Percentiles rank a stretch among this genome's conserved stretches.
These are phyloP conservation scores for Hylaeus anthracinus DNA, from an alignment of 1,140 invertebrate genomes.

Conservation along the genomic window DNA sequence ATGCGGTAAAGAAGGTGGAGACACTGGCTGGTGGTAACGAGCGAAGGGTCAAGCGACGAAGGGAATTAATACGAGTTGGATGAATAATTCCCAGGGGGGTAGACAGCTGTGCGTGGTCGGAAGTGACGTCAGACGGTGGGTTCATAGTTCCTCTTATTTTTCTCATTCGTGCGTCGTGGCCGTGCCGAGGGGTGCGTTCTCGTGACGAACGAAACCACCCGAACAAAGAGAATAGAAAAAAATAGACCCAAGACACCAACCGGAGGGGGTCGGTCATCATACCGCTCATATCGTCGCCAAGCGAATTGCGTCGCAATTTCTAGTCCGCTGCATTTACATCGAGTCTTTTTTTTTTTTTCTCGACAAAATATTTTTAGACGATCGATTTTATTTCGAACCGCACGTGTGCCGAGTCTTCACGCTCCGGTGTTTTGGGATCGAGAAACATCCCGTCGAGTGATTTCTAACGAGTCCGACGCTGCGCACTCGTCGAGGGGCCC, in stretches of 20 bases:
- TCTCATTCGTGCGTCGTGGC: background rate
- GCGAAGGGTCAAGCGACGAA: conserved; percentile 37
- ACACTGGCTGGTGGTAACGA: conserved; percentile 32
- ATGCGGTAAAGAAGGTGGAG: conserved; percentile 40
- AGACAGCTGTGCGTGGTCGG: conserved; percentile 31
- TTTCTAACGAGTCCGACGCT: background rate
- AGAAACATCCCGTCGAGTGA: conserved; percentile 10
- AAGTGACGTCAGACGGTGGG: conserved; percentile 44
- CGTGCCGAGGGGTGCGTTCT: background rate
- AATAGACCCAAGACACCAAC: background rate
- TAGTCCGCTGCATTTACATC: conserved; percentile 66
- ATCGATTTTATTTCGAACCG: conserved; percentile 40
- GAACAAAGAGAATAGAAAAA: background rate
- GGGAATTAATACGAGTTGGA: conserved; percentile 37
- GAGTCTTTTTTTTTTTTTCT: background rate
- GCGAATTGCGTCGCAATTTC: conserved; percentile 36
- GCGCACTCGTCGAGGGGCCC: background rate
- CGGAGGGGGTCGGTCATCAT: background rate
- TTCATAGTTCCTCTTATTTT: conserved; percentile 57
- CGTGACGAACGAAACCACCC: background rate
- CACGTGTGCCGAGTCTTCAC: background rate
- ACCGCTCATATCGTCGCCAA: background rate
- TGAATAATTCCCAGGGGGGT: conserved; percentile 33
- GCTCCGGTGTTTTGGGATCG: background rate
- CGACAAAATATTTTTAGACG: conserved; percentile 44